phyloP scores from a whole-genome alignment of 1,140 invertebrate species.

The Stenopsyche tienmushanensis region DNA sequence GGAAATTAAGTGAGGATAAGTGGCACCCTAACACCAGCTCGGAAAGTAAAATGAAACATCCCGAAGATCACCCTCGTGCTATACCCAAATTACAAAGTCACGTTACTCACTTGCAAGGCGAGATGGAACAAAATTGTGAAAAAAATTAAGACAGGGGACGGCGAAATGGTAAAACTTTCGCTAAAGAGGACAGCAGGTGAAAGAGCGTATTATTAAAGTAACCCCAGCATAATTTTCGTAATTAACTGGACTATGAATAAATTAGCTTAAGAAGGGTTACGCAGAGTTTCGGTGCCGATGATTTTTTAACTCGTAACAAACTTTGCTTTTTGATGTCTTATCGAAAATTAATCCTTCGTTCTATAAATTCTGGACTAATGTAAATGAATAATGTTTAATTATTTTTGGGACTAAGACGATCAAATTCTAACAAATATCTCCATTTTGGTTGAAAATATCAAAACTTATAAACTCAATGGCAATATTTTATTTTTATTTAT shows the following conservation, averaged over 20 bases:
- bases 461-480: no score
- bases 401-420: no score
- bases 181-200: slow-evolving; percentile 14
- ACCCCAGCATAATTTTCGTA: slow-evolving; percentile 29
- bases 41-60: slow-evolving; percentile 35
- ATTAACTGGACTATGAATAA: slow-evolving; percentile 35
- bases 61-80: slow-evolving; percentile 10
- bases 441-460: no score
- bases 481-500: no score
- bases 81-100: slow-evolving; percentile 34
- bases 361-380: no score
- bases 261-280: neutral
- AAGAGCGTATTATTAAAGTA: slow-evolving; percentile 31
- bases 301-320: neutral
- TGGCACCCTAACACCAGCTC: slow-evolving; percentile 13
- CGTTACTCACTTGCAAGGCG: slow-evolving; percentile 12
- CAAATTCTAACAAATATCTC: no score
- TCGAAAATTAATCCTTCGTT: no score
- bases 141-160: slow-evolving; percentile 8
- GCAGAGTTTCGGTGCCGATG: neutral
- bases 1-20: slow-evolving; percentile 41
- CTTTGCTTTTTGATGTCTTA: no score
- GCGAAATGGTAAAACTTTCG: slow-evolving; percentile 8
- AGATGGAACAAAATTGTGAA: neutral
- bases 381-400: neutral